A percentile compares a stretch with the other conserved stretches of the same genome.
Evolutionary conservation across 2,797 vertebrate species (phyloP).

Genomic region (Siniperca scherzeri): DNA sequence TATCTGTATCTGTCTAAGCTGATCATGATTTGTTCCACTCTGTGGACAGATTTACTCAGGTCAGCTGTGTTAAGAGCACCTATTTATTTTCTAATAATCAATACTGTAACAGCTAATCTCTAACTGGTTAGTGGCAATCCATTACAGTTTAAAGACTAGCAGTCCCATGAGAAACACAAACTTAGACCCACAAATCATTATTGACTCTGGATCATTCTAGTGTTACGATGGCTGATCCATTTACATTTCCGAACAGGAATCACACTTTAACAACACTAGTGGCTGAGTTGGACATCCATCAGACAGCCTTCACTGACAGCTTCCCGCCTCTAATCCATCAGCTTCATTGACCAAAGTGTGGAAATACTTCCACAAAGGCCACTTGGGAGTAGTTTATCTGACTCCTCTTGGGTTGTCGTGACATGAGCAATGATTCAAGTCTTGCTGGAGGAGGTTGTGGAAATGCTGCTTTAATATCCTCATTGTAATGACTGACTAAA

Average conservation of each 20-base stretch:
- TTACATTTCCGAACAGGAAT: constrained; percentile 33
- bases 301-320: constrained; percentile 48
- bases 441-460: constrained; percentile 18
- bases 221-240: constrained; percentile 3
- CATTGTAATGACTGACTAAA: constrained; percentile 25
- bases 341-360: constrained; percentile 49
- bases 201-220: constrained; percentile 29
- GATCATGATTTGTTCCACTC: neutral
- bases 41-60: neutral
- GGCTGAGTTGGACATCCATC: constrained; percentile 47
- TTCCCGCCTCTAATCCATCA: constrained; percentile 51
- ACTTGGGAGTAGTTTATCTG: constrained; percentile 51
- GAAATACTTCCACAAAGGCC: constrained; percentile 54
- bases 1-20: neutral
- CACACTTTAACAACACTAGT: constrained; percentile 14
- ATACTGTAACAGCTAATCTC: constrained; percentile 23
- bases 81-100: constrained; percentile 19
- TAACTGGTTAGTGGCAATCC: constrained; percentile 7
- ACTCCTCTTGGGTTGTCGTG: constrained; percentile 26
- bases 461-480: constrained; percentile 18
- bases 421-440: constrained; percentile 48
- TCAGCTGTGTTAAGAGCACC: neutral
- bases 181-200: constrained; percentile 40
- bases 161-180: constrained; percentile 15
- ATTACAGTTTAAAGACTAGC: constrained; percentile 25